phyloP scores from a whole-genome alignment of 2,888 invertebrate species.

The Oligia strigilis region DNA sequence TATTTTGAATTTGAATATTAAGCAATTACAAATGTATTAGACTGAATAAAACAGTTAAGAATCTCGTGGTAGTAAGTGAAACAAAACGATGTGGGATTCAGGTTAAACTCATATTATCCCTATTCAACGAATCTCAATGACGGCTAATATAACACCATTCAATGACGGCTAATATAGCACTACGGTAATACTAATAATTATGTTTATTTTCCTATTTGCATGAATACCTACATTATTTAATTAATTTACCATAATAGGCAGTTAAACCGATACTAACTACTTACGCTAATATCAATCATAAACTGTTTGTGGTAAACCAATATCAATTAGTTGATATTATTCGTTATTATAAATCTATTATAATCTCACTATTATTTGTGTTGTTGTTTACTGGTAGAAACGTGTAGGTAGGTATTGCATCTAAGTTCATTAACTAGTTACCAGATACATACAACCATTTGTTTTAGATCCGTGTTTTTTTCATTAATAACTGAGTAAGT shows the following conservation, averaged over 20 bases:
- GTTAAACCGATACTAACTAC: conserved; percentile 22
- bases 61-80: neutral
- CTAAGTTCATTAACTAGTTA: neutral
- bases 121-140: neutral
- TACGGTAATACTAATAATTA: conserved; percentile 24
- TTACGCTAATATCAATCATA: conserved; percentile 47
- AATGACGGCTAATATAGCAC: neutral
- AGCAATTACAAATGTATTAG: neutral
- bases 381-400: conserved; percentile 5
- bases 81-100: neutral
- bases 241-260: conserved; percentile 36
- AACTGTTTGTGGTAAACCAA: conserved; percentile 48
- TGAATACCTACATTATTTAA: conserved; percentile 21
- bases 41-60: neutral
- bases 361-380: conserved; percentile 28
- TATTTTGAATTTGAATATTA: neutral
- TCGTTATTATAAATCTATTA: conserved; percentile 33
- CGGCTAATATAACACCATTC: neutral
- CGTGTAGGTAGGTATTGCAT: neutral
- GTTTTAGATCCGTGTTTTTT: neutral
- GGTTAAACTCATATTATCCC: neutral
- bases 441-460: neutral
- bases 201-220: conserved; percentile 33
- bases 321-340: conserved; percentile 40
- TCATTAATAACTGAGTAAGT: neutral